Evolutionary conservation across 2,113 vertebrate genomes (phyloP).

Genomic region (Varanus salvator): DNA sequence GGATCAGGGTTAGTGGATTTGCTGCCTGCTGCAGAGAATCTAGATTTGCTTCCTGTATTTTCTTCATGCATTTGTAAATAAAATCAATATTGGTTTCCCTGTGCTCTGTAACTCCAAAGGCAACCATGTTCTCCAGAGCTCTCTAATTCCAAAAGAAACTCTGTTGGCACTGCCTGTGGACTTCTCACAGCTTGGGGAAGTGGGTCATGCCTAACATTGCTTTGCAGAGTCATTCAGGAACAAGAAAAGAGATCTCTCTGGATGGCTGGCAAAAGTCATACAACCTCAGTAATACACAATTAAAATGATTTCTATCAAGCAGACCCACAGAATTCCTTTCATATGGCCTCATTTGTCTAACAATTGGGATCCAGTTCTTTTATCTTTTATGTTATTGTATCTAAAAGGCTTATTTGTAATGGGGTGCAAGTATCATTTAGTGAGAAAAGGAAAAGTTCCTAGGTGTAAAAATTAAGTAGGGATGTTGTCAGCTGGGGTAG

Average conservation of each 20-base stretch:
- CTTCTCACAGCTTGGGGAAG: background rate
- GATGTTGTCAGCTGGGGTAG: too few species aligned
- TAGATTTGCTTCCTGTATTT: background rate
- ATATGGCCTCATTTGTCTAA: conserved; percentile 28
- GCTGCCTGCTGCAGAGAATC: background rate
- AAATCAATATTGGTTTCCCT: too few species aligned
- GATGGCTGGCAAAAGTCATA: background rate
- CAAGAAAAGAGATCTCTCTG: background rate
- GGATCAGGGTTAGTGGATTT: background rate
- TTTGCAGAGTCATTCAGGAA: background rate
- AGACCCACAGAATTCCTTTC: background rate
- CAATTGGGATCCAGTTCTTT: conserved; percentile 42
- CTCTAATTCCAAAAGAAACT: background rate
- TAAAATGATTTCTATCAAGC: background rate
- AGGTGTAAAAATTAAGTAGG: background rate
- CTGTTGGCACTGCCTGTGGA: background rate
- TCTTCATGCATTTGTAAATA: background rate
- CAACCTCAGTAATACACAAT: background rate
- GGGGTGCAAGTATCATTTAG: too few species aligned
- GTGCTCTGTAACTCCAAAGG: background rate
- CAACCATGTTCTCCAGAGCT: background rate
- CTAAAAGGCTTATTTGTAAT: conserved; percentile 11
- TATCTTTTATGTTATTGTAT: conserved; percentile 32
- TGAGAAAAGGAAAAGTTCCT: background rate
- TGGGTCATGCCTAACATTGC: background rate